Evolutionary conservation across 2,888 invertebrate species (phyloP).

Genomic region (Cryptocephalus moraei): DNA sequence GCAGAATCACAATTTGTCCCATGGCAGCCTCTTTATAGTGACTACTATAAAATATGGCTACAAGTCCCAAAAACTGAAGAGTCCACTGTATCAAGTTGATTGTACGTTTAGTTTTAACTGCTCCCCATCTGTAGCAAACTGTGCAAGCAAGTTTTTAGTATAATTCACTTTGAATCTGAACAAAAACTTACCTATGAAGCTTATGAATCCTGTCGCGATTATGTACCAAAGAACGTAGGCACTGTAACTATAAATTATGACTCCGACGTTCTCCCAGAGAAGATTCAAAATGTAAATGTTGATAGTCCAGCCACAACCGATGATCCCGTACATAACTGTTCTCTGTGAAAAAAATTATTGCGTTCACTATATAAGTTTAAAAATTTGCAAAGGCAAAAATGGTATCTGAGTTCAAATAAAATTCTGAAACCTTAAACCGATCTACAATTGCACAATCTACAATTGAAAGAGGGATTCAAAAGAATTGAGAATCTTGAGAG

Average conservation of each 20-base stretch:
- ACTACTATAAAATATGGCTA: slow-evolving; percentile 69
- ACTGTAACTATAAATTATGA: slow-evolving; percentile 59
- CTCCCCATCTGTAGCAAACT: slow-evolving; percentile 83
- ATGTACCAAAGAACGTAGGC: slow-evolving; percentile 69
- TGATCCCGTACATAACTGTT: slow-evolving; percentile 65
- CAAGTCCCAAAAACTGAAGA: slow-evolving; percentile 63
- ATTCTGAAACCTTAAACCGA: too few species aligned
- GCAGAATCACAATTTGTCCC: slow-evolving; percentile 50
- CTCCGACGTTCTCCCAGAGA: slow-evolving; percentile 65
- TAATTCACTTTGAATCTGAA: not conserved
- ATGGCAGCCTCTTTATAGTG: slow-evolving; percentile 71
- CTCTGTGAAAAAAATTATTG: too few species aligned
- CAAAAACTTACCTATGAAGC: slow-evolving; percentile 51
- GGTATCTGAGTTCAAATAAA: too few species aligned
- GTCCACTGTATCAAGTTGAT: slow-evolving; percentile 85
- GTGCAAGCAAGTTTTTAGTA: not conserved
- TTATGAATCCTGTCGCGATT: slow-evolving; percentile 54
- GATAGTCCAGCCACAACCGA: slow-evolving; percentile 76
- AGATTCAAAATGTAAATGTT: slow-evolving; percentile 69
- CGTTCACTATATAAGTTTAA: too few species aligned
- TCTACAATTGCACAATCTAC: too few species aligned
- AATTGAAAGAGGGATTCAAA: too few species aligned
- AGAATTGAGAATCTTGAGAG: too few species aligned
- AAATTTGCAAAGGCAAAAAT: too few species aligned
- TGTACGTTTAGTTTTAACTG: slow-evolving; percentile 72